These are phyloP conservation scores for Xenopus laevis DNA, from an alignment of 2,113 vertebrate species.

Conservation along the genomic window DNA sequence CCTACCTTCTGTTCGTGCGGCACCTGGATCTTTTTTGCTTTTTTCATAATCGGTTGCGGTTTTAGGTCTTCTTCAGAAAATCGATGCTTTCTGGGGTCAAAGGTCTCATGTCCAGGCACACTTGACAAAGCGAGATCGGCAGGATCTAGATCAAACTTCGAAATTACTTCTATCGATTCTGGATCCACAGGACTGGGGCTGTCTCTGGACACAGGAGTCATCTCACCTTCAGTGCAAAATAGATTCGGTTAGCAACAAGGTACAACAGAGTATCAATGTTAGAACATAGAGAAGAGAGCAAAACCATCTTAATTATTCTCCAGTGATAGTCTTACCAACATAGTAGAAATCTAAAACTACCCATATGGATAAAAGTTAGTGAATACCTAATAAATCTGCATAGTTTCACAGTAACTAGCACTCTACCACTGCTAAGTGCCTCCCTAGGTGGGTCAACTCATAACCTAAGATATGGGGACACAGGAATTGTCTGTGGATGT, in stretches of 20 bases:
- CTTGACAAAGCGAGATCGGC: constrained; percentile 77
- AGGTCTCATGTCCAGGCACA: constrained; percentile 71
- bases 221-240: constrained; percentile 46
- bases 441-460: no score
- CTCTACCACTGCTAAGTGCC: no score
- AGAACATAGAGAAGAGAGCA: not conserved
- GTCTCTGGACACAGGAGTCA: constrained; percentile 52
- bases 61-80: constrained; percentile 89
- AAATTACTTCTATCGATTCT: constrained; percentile 69
- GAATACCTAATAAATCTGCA: no score
- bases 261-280: not conserved
- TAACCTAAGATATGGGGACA: no score
- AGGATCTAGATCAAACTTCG: constrained; percentile 80
- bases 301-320: not conserved
- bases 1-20: constrained; percentile 83
- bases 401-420: no score
- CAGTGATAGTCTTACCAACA: no score
- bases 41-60: constrained; percentile 90
- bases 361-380: no score
- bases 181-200: constrained; percentile 65
- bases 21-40: constrained; percentile 84
- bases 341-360: no score
- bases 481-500: no score
- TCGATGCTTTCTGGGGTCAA: constrained; percentile 77
- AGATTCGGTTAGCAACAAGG: not conserved